Percentiles rank a stretch among this genome's conserved stretches.
Conservation (phyloP, 1,140 invertebrate species). For the Parasteatoda tepidariorum region DNA sequence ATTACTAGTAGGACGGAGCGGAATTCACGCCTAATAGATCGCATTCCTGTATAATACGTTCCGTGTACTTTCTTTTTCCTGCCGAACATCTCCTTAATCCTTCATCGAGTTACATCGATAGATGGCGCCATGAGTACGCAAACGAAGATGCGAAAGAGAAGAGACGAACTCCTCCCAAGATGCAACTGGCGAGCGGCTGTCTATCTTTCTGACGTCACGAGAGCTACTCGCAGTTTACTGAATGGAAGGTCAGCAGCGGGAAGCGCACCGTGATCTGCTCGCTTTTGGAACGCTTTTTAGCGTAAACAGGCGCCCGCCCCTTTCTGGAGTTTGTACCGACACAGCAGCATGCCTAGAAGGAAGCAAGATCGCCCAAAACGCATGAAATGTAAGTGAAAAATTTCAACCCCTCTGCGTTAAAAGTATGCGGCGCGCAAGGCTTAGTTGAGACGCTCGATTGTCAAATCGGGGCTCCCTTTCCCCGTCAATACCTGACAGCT, state of each 20-base stretch:
- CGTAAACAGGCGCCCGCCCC: conserved; percentile 59
- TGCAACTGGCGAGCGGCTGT: conserved; percentile 58
- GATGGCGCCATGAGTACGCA: conserved; percentile 13
- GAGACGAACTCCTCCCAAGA: conserved; percentile 49
- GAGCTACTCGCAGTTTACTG: conserved; percentile 59
- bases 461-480: conserved; percentile 30
- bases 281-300: conserved; percentile 61
- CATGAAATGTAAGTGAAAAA: conserved; percentile 75
- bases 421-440: conserved; percentile 17
- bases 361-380: conserved; percentile 76
- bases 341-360: conserved; percentile 72
- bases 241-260: conserved; percentile 63
- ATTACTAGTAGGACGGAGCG: no score
- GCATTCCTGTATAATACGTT: no score
- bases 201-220: conserved; percentile 60
- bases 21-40: no score
- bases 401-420: not conserved
- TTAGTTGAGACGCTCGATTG: conserved; percentile 34
- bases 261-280: conserved; percentile 59
- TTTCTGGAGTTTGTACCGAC: conserved; percentile 62
- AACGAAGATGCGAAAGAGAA: not conserved
- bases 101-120: no score
- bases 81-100: no score
- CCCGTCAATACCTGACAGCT: conserved; percentile 58
- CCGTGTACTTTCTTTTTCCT: no score